Evolutionary conservation across 2,113 vertebrate species (phyloP).

Genomic region (Malurus melanocephalus): DNA sequence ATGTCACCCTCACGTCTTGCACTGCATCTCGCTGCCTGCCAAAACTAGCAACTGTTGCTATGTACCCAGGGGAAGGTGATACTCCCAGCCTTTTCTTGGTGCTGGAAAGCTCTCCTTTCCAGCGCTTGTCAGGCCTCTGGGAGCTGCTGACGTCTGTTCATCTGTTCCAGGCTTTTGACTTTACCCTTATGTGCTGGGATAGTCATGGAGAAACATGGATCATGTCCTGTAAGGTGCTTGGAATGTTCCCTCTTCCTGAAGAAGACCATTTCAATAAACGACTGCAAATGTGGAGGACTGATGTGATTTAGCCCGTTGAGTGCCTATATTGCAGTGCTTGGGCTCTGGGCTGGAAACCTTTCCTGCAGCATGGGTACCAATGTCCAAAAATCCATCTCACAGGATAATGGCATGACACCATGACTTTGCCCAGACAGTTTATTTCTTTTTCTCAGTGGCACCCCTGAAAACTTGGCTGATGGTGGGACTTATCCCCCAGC

Average conservation of each 20-base stretch:
- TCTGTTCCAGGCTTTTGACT: neutral
- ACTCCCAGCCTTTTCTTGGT: conserved; percentile 6
- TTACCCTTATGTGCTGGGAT: neutral
- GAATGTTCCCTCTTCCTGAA: neutral
- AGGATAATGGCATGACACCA: neutral
- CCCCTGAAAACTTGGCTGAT: neutral
- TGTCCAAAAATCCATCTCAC: neutral
- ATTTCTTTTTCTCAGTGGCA: neutral
- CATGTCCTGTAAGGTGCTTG: neutral
- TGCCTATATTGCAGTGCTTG: neutral
- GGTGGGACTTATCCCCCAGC: neutral
- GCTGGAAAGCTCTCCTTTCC: conserved; percentile 6
- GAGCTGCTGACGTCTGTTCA: neutral
- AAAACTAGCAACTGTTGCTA: conserved; percentile 61
- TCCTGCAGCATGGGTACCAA: rapidly evolving
- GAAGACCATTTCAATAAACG: neutral
- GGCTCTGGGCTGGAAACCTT: neutral
- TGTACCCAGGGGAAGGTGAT: conserved; percentile 48
- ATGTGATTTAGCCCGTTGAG: neutral
- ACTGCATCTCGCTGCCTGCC: neutral
- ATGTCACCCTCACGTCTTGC: conserved; percentile 42
- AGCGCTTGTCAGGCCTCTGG: neutral
- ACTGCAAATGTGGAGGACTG: neutral
- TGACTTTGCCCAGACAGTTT: neutral
- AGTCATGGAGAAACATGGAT: neutral